A percentile compares a stretch with the other conserved stretches of the same genome.
Conservation (phyloP, 2,113 vertebrate species). For the Sclerurus mexicanus region DNA sequence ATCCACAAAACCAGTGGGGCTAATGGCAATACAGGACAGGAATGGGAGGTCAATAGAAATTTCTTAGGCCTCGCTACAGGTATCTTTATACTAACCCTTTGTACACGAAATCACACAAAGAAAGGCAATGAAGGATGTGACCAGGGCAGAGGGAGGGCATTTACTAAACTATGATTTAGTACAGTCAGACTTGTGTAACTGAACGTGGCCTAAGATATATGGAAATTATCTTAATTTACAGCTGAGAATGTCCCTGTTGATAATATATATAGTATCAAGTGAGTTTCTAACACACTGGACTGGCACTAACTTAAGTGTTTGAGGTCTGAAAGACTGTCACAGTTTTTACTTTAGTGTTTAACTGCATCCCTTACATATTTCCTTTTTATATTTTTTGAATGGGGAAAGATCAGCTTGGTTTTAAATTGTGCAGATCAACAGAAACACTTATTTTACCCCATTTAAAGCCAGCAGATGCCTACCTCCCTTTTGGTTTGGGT, state of each 20-base stretch:
- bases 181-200: not conserved
- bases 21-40: not conserved
- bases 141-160: not conserved
- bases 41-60: not conserved
- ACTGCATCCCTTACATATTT: not conserved
- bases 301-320: not conserved
- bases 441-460: not conserved
- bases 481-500: not conserved
- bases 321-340: not conserved
- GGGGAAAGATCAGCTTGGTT: not conserved
- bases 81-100: not conserved
- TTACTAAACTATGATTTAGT: not conserved
- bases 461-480: not conserved
- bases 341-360: not conserved
- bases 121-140: not conserved
- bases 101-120: not conserved
- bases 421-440: not conserved
- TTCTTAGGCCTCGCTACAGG: not conserved
- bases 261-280: not conserved
- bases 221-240: not conserved
- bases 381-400: not conserved
- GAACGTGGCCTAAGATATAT: not conserved
- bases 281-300: not conserved
- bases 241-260: not conserved
- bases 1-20: not conserved